Base-by-base conservation (phyloP, 2,797 vertebrate species). In the Spinibarbus caldwelli region DNA sequence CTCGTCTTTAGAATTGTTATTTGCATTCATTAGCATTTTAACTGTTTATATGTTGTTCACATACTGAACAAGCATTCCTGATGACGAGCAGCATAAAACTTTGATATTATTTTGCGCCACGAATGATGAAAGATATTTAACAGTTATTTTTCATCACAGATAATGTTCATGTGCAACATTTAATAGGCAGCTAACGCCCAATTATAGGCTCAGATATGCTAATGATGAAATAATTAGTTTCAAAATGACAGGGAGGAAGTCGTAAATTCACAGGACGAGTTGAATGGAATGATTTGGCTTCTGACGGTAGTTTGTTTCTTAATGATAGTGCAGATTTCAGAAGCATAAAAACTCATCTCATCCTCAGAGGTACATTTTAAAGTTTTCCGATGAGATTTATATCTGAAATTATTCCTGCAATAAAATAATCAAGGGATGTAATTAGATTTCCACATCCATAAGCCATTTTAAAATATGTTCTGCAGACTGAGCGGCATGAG, bases 181-280 rank as follows among this genome's bases (percentile, higher is more conserved):
- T 90, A 88, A 87, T 84, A 68, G 86, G 41, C 78, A 89, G 86
- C 84, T 79, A 85, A 87, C 82, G 21, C 85, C 73, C 78, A 86
- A 88, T 90, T 88, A 87, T 82, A 86, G 89, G 85, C 80, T 88
- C 80, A 82, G 84, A 91, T 88, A 85, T 64, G 79, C 89, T 87
- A 87, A 82, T 88, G 87, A 87, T 83, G 67, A 70, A 91, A 80
- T 88, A 89, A 93, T 91, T 87, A 84, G 67, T 89, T 90, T 88
- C 83, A 88, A 81, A 90, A 81, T 86, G 87, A 86, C 86, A 89
- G 92, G 88, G 88, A 89, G 85, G 85, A 86, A 66, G 87, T 86
- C 83, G 86, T 89, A 88, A 92, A 88, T 90, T 89, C 23, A 49
- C 19, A 34, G 41, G 41, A 72, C 29, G 23, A 66, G 84, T 64